Percentiles rank a stretch among this genome's conserved stretches.
These are phyloP conservation scores for Cryptotermes secundus DNA, from an alignment of 1,140 invertebrate species.

Conservation along the genomic window DNA sequence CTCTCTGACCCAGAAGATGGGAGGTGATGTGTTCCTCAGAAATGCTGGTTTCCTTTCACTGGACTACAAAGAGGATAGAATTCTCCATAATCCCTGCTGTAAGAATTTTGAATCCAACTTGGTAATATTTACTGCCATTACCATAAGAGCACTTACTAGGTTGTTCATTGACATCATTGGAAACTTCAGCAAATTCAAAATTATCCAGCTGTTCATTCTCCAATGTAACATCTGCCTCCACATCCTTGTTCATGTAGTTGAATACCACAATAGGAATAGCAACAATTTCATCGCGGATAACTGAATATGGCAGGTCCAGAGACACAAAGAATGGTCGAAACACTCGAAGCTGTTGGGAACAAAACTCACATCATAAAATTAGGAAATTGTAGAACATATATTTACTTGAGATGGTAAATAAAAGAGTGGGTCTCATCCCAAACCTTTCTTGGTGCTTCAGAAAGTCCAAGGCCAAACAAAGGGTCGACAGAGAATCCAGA, in stretches of 20 bases:
- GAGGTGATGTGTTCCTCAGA: no score
- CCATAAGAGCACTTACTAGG: conserved; percentile 50
- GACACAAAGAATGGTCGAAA: conserved; percentile 88
- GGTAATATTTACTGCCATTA: conserved; percentile 11
- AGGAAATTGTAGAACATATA: background rate
- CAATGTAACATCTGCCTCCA: conserved; percentile 78
- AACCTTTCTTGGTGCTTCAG: conserved; percentile 67
- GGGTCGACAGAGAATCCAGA: conserved; percentile 90
- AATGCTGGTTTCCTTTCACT: no score
- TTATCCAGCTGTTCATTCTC: conserved; percentile 74
- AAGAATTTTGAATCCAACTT: no score
- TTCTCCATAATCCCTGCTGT: no score
- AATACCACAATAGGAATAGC: conserved; percentile 88
- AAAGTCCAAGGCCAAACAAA: conserved; percentile 79
- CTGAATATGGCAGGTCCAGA: conserved; percentile 83
- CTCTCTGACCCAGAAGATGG: no score
- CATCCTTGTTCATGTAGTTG: conserved; percentile 82
- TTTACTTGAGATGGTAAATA: background rate
- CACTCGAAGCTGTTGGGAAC: conserved; percentile 66
- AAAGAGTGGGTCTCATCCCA: background rate
- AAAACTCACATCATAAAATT: background rate
- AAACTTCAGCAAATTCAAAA: conserved; percentile 79
- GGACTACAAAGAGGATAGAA: no score
- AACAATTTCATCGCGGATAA: conserved; percentile 88
- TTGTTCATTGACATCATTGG: conserved; percentile 61